Base-by-base conservation (phyloP, 2,113 vertebrate species). In the Camelus bactrianus region DNA sequence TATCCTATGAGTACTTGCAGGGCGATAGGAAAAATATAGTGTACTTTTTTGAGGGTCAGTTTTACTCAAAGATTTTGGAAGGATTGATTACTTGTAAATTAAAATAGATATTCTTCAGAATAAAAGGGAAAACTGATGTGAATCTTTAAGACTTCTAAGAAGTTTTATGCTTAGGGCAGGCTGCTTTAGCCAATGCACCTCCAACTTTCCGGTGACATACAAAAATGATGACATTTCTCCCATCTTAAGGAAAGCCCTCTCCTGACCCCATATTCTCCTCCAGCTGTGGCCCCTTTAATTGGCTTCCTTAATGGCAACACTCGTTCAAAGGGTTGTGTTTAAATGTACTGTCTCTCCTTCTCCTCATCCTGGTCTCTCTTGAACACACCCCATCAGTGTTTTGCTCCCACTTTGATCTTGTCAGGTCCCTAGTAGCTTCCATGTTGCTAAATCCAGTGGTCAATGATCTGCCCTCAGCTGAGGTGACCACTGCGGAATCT, bases 81-180 rank as follows among this genome's bases (percentile, higher is more conserved):
- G 30, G 60, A 50, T 3, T 65, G 65, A 22, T 24, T 69, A 80
- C 10, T 89, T 81, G 8, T n/a, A 58, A 89, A 89, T 76, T 72
- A 80, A 93, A 89, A 62, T 24, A 38, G 35, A 87, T 76, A 54
- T 54, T 72, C 30, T 73, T 95, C 46, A 95, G 42, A 60, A 81
- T 52, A 89, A 86, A 96, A 82, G 8, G 69, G 20, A 82, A 84
- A 56, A 13, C 50, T 50, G 24, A 58, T 6, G 3, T 67, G 54
- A 69, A 83, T 73, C 32, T 79, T 93, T 24, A 54, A 90, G n/a
- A n/a, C 30, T 60, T 89, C 35, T 82, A 54, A 54, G 58, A 88
- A 69, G 60, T 60, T n/a, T 76, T 72, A 32, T 67, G 67, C 32
- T 60, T 32, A 15, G 10, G 11, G 14, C 72, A 76, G 60, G 48